Evolutionary conservation across 2,888 invertebrate genomes (phyloP).

Genomic region (Eupithecia abbreviata): DNA sequence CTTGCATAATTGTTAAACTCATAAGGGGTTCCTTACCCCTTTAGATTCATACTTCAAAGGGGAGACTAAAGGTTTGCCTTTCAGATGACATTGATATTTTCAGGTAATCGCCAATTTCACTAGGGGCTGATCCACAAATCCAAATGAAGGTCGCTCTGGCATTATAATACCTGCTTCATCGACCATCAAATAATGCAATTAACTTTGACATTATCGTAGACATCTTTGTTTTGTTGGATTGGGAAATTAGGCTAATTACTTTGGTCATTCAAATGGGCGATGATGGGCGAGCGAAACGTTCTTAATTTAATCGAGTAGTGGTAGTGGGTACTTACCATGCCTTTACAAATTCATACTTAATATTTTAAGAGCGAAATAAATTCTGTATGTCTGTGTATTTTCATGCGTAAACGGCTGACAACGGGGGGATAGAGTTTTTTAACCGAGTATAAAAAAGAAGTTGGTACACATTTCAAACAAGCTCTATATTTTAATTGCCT

Average conservation of each 20-base stretch:
- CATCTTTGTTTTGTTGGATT: constrained; percentile 18
- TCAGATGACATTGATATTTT: constrained; percentile 7
- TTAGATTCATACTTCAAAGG: not conserved
- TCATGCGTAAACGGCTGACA: not conserved
- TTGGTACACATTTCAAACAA: too few relatives aligned
- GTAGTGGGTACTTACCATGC: not conserved
- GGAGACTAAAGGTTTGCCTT: not conserved
- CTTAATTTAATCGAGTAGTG: not conserved
- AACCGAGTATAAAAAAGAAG: too few relatives aligned
- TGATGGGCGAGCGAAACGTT: not conserved
- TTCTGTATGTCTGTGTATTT: not conserved
- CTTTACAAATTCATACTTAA: not conserved
- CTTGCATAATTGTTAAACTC: not conserved
- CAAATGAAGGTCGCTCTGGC: constrained; percentile 38
- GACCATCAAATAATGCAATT: constrained; percentile 33
- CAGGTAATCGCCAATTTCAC: constrained; percentile 20
- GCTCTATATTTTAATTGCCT: too few relatives aligned
- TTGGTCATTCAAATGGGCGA: not conserved
- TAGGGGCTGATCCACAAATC: constrained; percentile 30
- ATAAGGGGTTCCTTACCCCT: not conserved
- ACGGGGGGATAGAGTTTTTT: too few relatives aligned
- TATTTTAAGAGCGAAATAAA: too few relatives aligned
- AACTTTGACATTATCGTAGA: constrained; percentile 29
- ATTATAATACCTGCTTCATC: constrained; percentile 35
- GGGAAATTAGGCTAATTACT: constrained; percentile 7